These are phyloP conservation scores for Bacillus rossius DNA, from an alignment of 1,140 invertebrate species.

Conservation along the genomic window DNA sequence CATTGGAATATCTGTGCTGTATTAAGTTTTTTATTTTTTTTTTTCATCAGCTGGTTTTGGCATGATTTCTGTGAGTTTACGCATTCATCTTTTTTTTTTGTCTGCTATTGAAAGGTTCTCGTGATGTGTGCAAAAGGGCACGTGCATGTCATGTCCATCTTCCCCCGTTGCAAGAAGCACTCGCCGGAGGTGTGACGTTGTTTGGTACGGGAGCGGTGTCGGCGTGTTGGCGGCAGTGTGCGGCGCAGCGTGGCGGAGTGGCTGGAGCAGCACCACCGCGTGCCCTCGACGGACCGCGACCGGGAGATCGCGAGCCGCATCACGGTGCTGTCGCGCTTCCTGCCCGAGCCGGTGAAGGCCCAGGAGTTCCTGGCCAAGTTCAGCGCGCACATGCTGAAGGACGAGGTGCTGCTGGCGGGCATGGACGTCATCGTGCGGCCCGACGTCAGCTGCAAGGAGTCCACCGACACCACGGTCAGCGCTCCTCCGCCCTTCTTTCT, in stretches of 20 bases:
- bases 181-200: too few relatives aligned
- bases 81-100: too few relatives aligned
- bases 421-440: conserved; percentile 84
- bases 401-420: conserved; percentile 67
- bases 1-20: too few relatives aligned
- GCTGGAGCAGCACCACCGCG: conserved; percentile 71
- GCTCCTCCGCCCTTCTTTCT: neutral
- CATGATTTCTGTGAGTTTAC: too few relatives aligned
- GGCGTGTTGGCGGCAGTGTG: conserved; percentile 53
- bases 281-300: conserved; percentile 52
- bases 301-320: conserved; percentile 58
- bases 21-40: too few relatives aligned
- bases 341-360: conserved; percentile 92
- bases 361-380: conserved; percentile 90
- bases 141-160: too few relatives aligned
- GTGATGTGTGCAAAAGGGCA: too few relatives aligned
- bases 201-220: too few relatives aligned
- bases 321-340: conserved; percentile 56
- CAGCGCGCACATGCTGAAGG: conserved; percentile 72
- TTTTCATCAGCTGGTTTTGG: too few relatives aligned
- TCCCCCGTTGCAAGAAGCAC: too few relatives aligned
- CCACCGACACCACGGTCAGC: conserved; percentile 66
- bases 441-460: conserved; percentile 86
- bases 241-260: conserved; percentile 79
- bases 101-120: too few relatives aligned